Base-by-base conservation (phyloP, 30 jellyfish, hydroid and myxozoan species). In the Euphysa ruthae region DNA sequence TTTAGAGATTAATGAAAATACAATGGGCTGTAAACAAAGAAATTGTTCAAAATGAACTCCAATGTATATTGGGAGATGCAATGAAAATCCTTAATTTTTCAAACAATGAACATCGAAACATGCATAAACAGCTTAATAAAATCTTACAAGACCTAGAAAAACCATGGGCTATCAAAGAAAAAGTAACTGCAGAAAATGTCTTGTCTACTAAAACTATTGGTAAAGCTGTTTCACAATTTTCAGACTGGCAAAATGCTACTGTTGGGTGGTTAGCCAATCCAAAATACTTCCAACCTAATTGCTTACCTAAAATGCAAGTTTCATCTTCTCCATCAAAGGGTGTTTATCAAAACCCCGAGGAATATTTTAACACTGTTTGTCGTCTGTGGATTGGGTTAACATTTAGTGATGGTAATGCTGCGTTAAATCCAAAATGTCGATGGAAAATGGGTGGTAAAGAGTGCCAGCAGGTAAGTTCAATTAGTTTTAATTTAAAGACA, bases 371-470 rank as follows among this genome's bases (percentile, higher is more conserved):
- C 28, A 63, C 63, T 6, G 13, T 63, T 16, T 18, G n/a, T 30
- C 73, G 77, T 18, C 64, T 63, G 29, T 63, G 77, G 77, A 32
- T 63, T 28, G 77, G 77, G 21, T 63, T 63, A 38, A 63, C 77
- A 15, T 63, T 63, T 13, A 20, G 33, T 31, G 77, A 63, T 38
- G 77, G 77, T 14, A 63, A 63, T 32, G 28, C 66, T 0, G 63
- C 72, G 2, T 43, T 63, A 12, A 63, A 38, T 32, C 77, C 77
- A 2, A 63, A 32, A 63, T 63, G 77, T 32, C 71, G 71, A 1
- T 33, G 38, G 18, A 33, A 63, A 63, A 15, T 14, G 23, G 71
- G 26, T 2, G 23, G 12, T 1, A 63, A 63, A 38, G 77, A 63
- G 38, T 63, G 77, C 38, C n/a, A n/a, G n/a, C n/a, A n/a, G n/a